Evolutionary conservation across 2,113 vertebrate genomes (phyloP), one percentile per base, ranked within the genome.

Genomic region (Toxostoma redivivum): DNA sequence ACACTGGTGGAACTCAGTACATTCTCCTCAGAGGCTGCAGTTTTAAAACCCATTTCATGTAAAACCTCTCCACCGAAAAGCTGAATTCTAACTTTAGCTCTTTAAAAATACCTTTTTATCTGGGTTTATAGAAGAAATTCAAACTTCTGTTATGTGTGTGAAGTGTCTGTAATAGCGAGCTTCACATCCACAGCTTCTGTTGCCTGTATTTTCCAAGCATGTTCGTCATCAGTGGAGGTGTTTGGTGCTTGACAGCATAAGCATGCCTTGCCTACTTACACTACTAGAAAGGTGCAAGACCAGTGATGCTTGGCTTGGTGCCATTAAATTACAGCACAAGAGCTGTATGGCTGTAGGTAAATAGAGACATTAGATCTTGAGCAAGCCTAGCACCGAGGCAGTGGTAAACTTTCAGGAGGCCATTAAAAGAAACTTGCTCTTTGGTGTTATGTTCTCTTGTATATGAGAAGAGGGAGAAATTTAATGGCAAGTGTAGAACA

Each of bases 181-280:
- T 54, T 79, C 38, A 84, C 21, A 74, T 65, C 31, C 40, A 30
- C 14, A 22, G 73, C 61, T 71, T 70, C 37, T 44, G 21, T 37
- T 9, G 4, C 30, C 5, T 8, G 0, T 70, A 1, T 79, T 76
- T 65, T 86, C 17, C 1, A 2, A 50, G 44, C 50, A 10, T 1
- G 0, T 38, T 79, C 38, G 11, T 84, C 15, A 2, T 48, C 23
- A 25, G 31, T 42, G 40, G 7, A 53, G 27, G 33, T 78, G 53
- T 67, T 86, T 66, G 51, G n/a, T 66, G 21, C 48, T 73, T 3
- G 3, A 38, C 91, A 80, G 53, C 7, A 3, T 66, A 74, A 86
- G 51, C 40, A 5, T 15, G 25, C 40, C 8, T 1, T 79, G 30
- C 50, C 50, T 79, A 10, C 37, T 53, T 57, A 38, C 4, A 2